Conservation (phyloP, 2,888 invertebrate species). For the Prosapia bicincta region DNA sequence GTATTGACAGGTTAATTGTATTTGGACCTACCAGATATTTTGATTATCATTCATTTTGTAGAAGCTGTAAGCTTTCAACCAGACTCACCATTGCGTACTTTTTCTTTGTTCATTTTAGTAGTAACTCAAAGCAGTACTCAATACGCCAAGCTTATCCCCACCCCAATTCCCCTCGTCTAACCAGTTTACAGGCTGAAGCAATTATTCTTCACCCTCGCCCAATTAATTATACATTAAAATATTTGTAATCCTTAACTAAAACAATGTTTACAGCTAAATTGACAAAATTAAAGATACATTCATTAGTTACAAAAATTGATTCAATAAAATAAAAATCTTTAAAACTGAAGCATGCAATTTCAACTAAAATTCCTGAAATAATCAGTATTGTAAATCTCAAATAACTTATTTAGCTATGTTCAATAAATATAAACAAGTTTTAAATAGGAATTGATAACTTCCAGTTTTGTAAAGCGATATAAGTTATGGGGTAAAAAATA, state of each 20-base stretch:
- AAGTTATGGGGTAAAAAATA: too few relatives aligned
- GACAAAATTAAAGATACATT: too few relatives aligned
- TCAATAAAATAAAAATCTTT: too few relatives aligned
- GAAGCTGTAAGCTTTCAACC: slow-evolving; percentile 9
- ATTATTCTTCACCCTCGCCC: not conserved
- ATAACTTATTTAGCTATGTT: too few relatives aligned
- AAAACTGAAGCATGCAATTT: too few relatives aligned
- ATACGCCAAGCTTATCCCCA: not conserved
- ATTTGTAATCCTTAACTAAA: not conserved
- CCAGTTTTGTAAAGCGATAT: too few relatives aligned
- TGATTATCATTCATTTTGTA: slow-evolving; percentile 26
- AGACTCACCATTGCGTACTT: not conserved
- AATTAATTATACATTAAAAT: not conserved
- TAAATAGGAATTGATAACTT: too few relatives aligned
- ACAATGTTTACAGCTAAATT: too few relatives aligned
- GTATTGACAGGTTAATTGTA: not conserved
- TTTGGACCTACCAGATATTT: slow-evolving; percentile 25
- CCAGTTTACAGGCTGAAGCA: not conserved
- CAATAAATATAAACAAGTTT: too few relatives aligned
- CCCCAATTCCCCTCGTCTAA: not conserved
- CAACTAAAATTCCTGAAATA: too few relatives aligned
- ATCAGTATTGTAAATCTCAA: too few relatives aligned
- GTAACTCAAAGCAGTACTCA: not conserved
- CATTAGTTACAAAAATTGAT: too few relatives aligned
- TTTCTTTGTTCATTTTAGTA: not conserved